Evolutionary conservation across 2,888 invertebrate genomes (phyloP), one percentile per base, ranked within the genome.

Genomic region (Panzeria rudis): DNA sequence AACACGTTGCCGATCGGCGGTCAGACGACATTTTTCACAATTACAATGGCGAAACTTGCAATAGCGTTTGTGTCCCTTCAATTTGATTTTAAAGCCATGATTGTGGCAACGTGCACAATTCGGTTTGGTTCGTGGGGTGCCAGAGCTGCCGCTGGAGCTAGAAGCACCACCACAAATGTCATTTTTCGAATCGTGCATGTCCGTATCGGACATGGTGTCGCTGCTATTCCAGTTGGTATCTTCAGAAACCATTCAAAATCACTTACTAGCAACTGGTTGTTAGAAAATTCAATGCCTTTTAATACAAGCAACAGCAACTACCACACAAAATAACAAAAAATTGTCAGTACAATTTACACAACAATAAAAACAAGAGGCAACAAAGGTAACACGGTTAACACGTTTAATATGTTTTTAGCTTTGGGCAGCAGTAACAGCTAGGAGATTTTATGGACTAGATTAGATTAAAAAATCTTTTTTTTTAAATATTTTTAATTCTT

Each of bases 91-190:
- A 90, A 97, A 94, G n/a, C 96, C 95, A 93, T 98, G 98, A 93
- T 98, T 98, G 84, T 97, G 94, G 93, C 98, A 98, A 35, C 98
- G 95, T 59, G 97, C 97, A 93, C 98, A 98, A 93, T 97, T 98
- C 20, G 98, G 98, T 8, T 97, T 97, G 86, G 97, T 97, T 82
- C 97, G 94, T 17, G 96, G 95, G 62, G 94, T 94, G 78, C 93
- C 93, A 76, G 95, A 94, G 92, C 95, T 93, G 89, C 94, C 92
- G 90, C 94, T 92, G 77, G 92, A 91, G 86, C 91, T 92, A 86
- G 93, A 93, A 61, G 93, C 93, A 87, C 93, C 93, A 66, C 92
- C 92, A 86, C 93, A 92, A 59, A 94, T 90, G 85, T 93, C 93
- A 90, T 93, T 92, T 89, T 94, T 94, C 38, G 92, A 91, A 88